Evolutionary conservation across 2,113 vertebrate species (phyloP), one percentile per base, ranked within the genome.

Genomic region (Aphyosemion australe): DNA sequence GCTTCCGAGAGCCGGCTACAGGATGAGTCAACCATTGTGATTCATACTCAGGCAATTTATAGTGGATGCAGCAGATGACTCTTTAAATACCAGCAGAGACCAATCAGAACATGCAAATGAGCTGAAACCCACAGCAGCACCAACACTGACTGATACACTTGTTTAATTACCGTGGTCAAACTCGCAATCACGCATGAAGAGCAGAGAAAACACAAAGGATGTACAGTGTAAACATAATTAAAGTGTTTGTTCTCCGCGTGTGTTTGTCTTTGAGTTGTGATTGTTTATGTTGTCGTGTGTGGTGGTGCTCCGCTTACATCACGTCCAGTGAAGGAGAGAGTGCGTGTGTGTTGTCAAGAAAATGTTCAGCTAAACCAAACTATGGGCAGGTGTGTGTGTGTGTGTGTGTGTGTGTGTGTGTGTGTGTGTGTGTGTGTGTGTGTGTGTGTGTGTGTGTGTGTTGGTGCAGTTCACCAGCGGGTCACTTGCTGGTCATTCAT

Each of bases 401-500:
- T 55, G 16, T 76, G 64, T 69, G 45, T 55, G 34, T 19, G 34
- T 39, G 26, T 0, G 37, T 62, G 63, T 72, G 32, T 10, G 32
- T 56, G 16, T 56, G 34, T 13, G 57, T 20, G n/a, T n/a, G n/a
- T n/a, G n/a, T 55, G 32, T 52, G 64, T 76, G 64, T 69, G 45
- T 55, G 34, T 19, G 34, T 39, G 26, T 0, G 37, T 62, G 63
- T 72, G 32, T 10, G 32, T 56, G 16, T 56, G 34, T 13, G 57
- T 20, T 32, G 46, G 57, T 79, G 66, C 5, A n/a, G 79, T 81
- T 86, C 79, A 83, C 57, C 62, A 56, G 73, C 51, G 54, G 84
- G 84, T 90, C 86, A 87, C 58, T 76, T 73, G 42, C 18, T 84
- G 77, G 78, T 80, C 79, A 83, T 87, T 76, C 63, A 80, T 84